These are phyloP conservation scores for Euclidia mi DNA, from an alignment of 2,888 invertebrate species.

Conservation along the genomic window DNA sequence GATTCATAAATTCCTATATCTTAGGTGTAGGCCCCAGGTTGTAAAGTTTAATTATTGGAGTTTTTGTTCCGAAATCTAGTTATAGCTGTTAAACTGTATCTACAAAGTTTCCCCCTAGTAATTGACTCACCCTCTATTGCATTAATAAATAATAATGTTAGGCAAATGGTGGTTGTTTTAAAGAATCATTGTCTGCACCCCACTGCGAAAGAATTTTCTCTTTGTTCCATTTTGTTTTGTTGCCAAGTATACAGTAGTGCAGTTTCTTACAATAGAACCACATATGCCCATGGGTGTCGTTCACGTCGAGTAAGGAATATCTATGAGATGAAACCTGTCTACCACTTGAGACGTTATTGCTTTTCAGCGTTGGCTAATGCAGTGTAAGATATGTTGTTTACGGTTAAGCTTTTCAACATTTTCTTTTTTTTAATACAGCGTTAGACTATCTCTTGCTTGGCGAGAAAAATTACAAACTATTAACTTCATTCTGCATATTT, in stretches of 20 bases:
- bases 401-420: too few species aligned
- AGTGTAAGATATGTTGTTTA: too few species aligned
- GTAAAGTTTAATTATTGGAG: constrained; percentile 5
- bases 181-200: constrained; percentile 1
- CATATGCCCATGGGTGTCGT: constrained; percentile 1
- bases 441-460: too few species aligned
- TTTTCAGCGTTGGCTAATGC: too few species aligned
- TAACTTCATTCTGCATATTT: too few species aligned
- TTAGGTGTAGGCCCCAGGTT: neutral
- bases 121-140: constrained; percentile 7
- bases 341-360: too few species aligned
- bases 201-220: neutral
- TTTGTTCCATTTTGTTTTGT: constrained; percentile 1
- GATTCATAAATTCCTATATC: neutral
- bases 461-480: too few species aligned
- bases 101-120: neutral
- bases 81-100: constrained; percentile 1
- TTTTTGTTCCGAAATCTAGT: constrained; percentile 1
- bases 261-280: constrained; percentile 2
- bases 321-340: too few species aligned
- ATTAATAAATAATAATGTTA: constrained; percentile 10
- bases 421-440: too few species aligned
- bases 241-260: too few species aligned
- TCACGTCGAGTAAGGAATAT: neutral
- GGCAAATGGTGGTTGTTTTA: neutral